Evolutionary conservation across 2,113 vertebrate genomes (phyloP).

Genomic region (Hemibagrus wyckioides): DNA sequence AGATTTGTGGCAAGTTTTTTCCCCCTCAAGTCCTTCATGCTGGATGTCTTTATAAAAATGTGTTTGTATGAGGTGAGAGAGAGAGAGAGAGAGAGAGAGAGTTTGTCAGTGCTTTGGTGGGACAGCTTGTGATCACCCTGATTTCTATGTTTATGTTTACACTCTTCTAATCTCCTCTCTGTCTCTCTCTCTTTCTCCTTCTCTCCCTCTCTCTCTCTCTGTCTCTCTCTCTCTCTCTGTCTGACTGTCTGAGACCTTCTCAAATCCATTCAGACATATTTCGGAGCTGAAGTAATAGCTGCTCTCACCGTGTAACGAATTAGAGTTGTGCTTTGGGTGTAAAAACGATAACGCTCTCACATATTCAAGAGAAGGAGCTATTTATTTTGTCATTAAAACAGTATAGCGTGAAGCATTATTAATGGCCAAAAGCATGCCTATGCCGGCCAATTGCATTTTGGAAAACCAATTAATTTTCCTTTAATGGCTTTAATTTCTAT

Average conservation of each 20-base stretch:
- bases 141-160: slow-evolving; percentile 5
- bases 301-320: slow-evolving; percentile 9
- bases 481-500: slow-evolving; percentile 33
- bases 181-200: neutral
- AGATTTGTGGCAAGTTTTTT: slow-evolving; percentile 78
- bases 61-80: slow-evolving; percentile 5
- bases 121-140: neutral
- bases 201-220: neutral
- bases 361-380: neutral
- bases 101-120: slow-evolving; percentile 22
- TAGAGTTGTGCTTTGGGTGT: neutral
- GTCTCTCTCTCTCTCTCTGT: too few relatives aligned
- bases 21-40: slow-evolving; percentile 64
- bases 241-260: neutral
- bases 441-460: slow-evolving; percentile 22
- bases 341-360: neutral
- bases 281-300: neutral
- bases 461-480: slow-evolving; percentile 42
- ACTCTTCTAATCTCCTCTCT: neutral
- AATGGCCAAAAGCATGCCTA: slow-evolving; percentile 2
- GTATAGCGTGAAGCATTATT: neutral
- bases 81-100: neutral
- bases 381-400: slow-evolving; percentile 3
- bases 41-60: slow-evolving; percentile 77
- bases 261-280: neutral